Evolutionary conservation across 2,797 vertebrate species (phyloP), one percentile per base, ranked within the genome.

Genomic region (Pristis pectinata): DNA sequence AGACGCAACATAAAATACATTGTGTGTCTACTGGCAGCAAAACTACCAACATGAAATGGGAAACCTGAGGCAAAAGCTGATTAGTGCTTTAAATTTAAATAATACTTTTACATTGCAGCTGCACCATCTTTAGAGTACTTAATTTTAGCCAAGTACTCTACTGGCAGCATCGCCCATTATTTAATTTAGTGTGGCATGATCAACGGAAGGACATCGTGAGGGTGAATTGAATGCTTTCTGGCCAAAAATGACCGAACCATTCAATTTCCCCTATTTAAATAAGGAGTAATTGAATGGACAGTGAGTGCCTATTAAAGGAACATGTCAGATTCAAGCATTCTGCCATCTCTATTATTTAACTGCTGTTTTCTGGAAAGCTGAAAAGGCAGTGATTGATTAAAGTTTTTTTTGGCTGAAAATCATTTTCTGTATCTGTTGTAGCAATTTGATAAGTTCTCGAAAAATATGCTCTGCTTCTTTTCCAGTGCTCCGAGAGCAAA

Each of bases 291-390:
- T 94, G 92, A 67, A 94, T 94, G 49, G 70, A 94, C 70, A 76
- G 41, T 94, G 72, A 94, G 49, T 76, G 44, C 70, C 70, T 72
- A 49, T 74, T 93, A 93, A 93, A 72, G 34, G 64, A 72, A 72
- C 44, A 94, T 76, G 70, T 76, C 70, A 56, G 15, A 94, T 94
- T 27, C 67, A 44, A 76, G 92, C 92, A 44, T 70, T 76, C 67
- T 70, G 67, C 67, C 44, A 94, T 94, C 92, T 76, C 70, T 76
- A 94, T 76, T 94, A 94, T 94, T 94, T 94, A 76, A 94, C 92
- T 76, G 67, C 67, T 49, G 70, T 76, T 94, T 94, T 76, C 92
- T 53, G 30, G 92, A 94, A 49, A 44, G 70, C 67, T 19, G 19
- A 53, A 44, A n/a, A 76, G 44, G 70, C 92, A 94, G 92, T 94